phyloP scores from a whole-genome alignment of 92 coral and sea anemone genomes.

The Zoanthus sansibaricus region DNA sequence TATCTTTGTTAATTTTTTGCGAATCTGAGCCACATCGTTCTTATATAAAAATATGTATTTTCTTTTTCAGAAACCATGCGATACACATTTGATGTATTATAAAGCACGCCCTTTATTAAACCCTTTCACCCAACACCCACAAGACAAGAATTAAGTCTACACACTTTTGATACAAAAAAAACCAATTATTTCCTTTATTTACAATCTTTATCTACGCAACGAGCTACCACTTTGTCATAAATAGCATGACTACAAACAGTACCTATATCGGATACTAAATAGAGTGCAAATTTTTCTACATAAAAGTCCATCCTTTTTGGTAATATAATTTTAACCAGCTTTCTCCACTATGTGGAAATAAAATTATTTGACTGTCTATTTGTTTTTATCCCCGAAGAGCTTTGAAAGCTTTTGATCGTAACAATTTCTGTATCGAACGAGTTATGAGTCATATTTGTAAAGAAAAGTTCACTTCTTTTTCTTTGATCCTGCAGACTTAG shows the following conservation, averaged over 20 bases:
- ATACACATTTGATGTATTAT: too few species aligned
- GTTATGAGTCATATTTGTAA: background rate
- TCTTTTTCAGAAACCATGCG: too few species aligned
- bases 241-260: background rate
- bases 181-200: constrained; percentile 2
- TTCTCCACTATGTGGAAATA: constrained; percentile 6
- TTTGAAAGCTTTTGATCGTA: constrained; percentile 2
- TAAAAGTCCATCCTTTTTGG: background rate
- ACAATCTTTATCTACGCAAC: constrained; percentile 12
- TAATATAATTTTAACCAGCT: background rate
- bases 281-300: background rate
- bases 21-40: too few species aligned
- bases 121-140: too few species aligned
- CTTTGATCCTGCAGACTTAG: constrained; percentile 36
- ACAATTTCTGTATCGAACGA: background rate
- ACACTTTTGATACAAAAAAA: background rate
- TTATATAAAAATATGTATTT: too few species aligned
- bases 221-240: constrained; percentile 1
- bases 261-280: background rate
- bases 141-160: too few species aligned
- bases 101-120: too few species aligned
- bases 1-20: too few species aligned
- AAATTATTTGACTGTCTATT: background rate
- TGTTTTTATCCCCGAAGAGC: background rate
- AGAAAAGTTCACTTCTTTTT: constrained; percentile 30